Conservation (phyloP, 2,888 invertebrate species). For the Atherix ibis region DNA sequence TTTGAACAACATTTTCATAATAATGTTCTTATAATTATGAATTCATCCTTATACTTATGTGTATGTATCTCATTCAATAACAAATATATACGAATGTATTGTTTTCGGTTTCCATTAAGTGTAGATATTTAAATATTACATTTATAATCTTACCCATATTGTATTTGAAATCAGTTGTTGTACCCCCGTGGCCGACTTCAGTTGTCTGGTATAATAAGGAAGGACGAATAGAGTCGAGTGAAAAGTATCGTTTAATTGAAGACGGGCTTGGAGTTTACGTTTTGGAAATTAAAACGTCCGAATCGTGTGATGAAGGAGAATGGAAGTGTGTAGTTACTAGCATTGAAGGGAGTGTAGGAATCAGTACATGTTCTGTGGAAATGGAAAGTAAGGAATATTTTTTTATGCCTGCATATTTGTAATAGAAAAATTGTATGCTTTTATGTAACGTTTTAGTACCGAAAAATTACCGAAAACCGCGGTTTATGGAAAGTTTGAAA, state of each 20-base stretch:
- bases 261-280: conserved; percentile 73
- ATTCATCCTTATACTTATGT: too few relatives aligned
- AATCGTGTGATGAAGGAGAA: conserved; percentile 71
- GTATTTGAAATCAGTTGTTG: conserved; percentile 39
- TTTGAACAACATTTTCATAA: too few relatives aligned
- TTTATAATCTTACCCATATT: too few relatives aligned
- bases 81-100: too few relatives aligned
- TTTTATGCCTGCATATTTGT: neutral
- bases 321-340: conserved; percentile 81
- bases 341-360: conserved; percentile 55
- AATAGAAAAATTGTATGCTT: neutral
- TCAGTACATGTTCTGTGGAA: conserved; percentile 53
- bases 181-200: conserved; percentile 71
- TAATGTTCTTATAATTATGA: too few relatives aligned
- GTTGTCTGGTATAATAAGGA: conserved; percentile 78
- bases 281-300: conserved; percentile 56
- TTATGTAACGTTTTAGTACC: conserved; percentile 46
- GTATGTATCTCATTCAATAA: too few relatives aligned
- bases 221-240: conserved; percentile 53
- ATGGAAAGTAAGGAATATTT: conserved; percentile 52
- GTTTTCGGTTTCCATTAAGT: too few relatives aligned
- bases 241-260: conserved; percentile 58
- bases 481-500: conserved; percentile 79
- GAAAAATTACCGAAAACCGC: conserved; percentile 74
- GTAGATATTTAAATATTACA: too few relatives aligned